A percentile compares a stretch with the other conserved stretches of the same genome.
These are phyloP conservation scores for Nothocercus nigrocapillus DNA, from an alignment of 2,113 vertebrate genomes.

Conservation along the genomic window DNA sequence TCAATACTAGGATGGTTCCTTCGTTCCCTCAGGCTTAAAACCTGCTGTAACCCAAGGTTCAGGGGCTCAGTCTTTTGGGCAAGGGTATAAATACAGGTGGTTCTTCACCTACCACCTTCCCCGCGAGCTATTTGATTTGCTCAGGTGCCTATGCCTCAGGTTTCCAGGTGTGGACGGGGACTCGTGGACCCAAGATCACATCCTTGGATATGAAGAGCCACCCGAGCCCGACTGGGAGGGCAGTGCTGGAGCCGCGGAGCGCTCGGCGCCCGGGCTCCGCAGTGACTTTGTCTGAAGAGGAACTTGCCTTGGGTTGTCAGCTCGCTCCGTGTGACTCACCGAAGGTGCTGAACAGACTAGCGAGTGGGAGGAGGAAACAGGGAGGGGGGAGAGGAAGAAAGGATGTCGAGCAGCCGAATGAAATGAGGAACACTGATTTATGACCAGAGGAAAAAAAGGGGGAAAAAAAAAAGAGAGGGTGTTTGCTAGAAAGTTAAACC, in stretches of 20 bases:
- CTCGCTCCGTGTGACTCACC: constrained; percentile 54
- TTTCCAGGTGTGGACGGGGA: neutral
- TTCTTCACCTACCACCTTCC: neutral
- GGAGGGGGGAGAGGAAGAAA: constrained; percentile 15
- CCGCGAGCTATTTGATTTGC: neutral
- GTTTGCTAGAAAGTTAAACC: constrained; percentile 19
- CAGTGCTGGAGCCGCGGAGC: neutral
- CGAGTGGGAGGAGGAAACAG: constrained; percentile 61
- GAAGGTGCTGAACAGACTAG: constrained; percentile 64
- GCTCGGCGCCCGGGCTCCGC: neutral
- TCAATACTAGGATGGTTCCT: neutral
- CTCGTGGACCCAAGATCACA: accelerated
- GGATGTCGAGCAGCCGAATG: constrained; percentile 38
- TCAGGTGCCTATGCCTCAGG: neutral
- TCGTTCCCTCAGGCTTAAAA: neutral
- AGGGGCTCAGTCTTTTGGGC: neutral
- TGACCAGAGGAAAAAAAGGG: neutral
- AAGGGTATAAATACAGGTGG: neutral
- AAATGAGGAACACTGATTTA: constrained; percentile 27
- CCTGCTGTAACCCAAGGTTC: neutral
- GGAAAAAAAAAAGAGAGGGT: neutral
- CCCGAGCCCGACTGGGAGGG: neutral
- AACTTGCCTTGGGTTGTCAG: constrained; percentile 55
- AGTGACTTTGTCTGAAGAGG: constrained; percentile 30
- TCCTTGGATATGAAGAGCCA: neutral